Base-by-base conservation (phyloP, 92 coral and sea anemone genomes). In the Zoanthus sansibaricus region DNA sequence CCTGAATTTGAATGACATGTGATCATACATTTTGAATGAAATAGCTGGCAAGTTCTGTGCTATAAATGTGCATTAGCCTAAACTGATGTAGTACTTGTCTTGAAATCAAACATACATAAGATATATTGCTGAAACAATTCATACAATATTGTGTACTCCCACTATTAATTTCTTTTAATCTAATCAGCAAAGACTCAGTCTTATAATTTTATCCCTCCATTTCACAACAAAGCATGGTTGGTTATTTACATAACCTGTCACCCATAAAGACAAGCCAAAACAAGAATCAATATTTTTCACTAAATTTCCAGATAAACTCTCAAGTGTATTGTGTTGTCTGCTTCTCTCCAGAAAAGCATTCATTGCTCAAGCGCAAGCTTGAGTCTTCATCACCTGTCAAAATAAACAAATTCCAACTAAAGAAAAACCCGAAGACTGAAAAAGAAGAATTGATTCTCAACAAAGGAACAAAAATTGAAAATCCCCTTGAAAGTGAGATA, bases 381-480 rank as follows among this genome's bases (percentile, higher is more conserved):
- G 86, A 87, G 68, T 69, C 71, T 1, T 87, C n/a, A 11, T 49
- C 86, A 6, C 90, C 90, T 0, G 61, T 87, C 10, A 87, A 80
- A 66, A 33, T 72, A 45, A 68, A 68, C 58, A 80, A 71, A 42
- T 88, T 20, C 71, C 87, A 87, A 61, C 17, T 87, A 17, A 87
- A 87, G 79, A 68, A 69, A 59, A 78, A 78, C 32, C 11, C 14
- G 8, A 78, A 69, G 33, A 62, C 55, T 15, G 69, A 68, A 14
- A 33, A n/a, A n/a, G n/a, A 87, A 5, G 90, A 87, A 20, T 7
- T 92, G 72, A 90, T 89, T 82, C 80, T 89, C 71, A 92, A 92
- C 88, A 92, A 92, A 46, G 55, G 93, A 72, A 75, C 92, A 32
- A 89, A 64, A 61, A 70, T 92, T 68, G 89, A 87, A 70, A 84